A percentile compares a stretch with the other conserved stretches of the same genome.
Conservation (phyloP, 2,888 invertebrate species). For the Notodonta ziczac region DNA sequence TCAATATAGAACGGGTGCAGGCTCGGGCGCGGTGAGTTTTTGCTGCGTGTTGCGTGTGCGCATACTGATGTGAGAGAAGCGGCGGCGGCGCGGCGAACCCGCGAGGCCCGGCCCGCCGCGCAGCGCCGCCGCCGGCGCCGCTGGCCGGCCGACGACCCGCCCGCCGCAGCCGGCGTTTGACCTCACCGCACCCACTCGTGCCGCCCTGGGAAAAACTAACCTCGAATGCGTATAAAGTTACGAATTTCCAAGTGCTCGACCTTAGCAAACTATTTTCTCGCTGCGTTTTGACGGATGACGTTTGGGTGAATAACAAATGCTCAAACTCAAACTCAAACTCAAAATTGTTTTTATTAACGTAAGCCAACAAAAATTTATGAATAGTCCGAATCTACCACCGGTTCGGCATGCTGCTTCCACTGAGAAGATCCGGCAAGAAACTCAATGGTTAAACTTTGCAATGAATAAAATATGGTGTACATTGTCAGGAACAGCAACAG, state of each 20-base stretch:
- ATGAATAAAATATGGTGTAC: too few species aligned
- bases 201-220: conserved; percentile 40
- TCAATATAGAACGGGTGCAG: conserved; percentile 53
- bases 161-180: conserved; percentile 64
- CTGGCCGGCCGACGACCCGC: conserved; percentile 67
- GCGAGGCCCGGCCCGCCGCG: conserved; percentile 71
- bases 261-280: too few species aligned
- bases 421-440: too few species aligned
- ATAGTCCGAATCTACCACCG: too few species aligned
- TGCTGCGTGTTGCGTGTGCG: conserved; percentile 62
- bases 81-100: conserved; percentile 19
- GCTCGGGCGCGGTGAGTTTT: conserved; percentile 51
- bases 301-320: too few species aligned
- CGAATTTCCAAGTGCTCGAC: not conserved
- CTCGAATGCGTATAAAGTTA: conserved; percentile 7
- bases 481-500: too few species aligned
- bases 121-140: conserved; percentile 22
- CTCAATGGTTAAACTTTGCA: too few species aligned
- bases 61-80: conserved; percentile 64
- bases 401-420: too few species aligned
- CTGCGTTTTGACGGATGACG: too few species aligned
- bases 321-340: too few species aligned
- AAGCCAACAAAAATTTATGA: too few species aligned
- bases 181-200: conserved; percentile 49
- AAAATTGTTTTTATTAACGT: too few species aligned